Evolutionary conservation across 2,113 vertebrate genomes (phyloP).

Genomic region (Aythya baeri): DNA sequence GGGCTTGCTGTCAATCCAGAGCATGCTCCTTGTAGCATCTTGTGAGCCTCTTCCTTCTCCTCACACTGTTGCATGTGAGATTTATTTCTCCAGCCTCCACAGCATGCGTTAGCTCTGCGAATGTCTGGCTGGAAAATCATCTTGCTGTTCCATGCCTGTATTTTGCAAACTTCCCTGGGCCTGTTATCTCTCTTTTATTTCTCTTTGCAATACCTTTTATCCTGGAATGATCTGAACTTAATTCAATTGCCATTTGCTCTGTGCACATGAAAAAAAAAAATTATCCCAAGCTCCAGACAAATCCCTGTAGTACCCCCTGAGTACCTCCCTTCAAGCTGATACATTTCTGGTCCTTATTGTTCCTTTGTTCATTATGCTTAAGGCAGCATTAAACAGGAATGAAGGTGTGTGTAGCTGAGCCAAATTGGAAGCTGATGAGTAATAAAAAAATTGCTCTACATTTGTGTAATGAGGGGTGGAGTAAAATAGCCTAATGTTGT

Average conservation of each 20-base stretch:
- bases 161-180: constrained; percentile 6
- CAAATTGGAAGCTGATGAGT: constrained; percentile 27
- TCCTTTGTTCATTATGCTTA: constrained; percentile 5
- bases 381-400: not conserved
- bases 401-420: not conserved
- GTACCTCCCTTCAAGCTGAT: not conserved
- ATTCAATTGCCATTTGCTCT: constrained; percentile 8
- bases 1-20: not conserved
- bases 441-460: not conserved
- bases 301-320: not conserved
- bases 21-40: not conserved
- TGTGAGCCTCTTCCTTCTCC: not conserved
- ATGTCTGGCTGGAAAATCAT: not conserved
- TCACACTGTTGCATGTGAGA: not conserved
- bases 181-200: constrained; percentile 12
- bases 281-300: not conserved
- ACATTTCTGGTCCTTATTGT: constrained; percentile 29
- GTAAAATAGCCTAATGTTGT: not conserved
- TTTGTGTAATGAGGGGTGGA: not conserved
- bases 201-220: not conserved
- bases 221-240: not conserved
- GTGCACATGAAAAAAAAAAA: constrained; percentile 20
- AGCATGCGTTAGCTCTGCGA: not conserved
- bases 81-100: not conserved
- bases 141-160: not conserved